A percentile compares a stretch with the other conserved stretches of the same genome.
Conservation (phyloP, 2,113 vertebrate genomes). For the Platanista minor region DNA sequence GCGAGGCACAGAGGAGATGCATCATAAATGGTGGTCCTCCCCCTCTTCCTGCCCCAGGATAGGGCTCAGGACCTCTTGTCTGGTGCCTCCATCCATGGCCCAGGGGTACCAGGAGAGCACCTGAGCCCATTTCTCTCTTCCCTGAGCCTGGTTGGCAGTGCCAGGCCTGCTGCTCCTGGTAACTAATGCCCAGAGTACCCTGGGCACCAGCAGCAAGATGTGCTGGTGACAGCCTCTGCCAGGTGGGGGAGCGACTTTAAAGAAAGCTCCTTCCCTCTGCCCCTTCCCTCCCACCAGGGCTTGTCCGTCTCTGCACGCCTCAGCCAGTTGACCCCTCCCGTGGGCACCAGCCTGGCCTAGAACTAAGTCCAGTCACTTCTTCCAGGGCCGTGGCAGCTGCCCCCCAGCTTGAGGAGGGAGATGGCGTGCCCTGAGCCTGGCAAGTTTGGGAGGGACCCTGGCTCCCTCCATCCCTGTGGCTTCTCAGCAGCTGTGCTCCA, state of each 20-base stretch:
- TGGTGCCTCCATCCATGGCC: neutral
- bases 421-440: accelerated
- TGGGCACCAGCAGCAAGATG: neutral
- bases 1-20: neutral
- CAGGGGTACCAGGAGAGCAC: neutral
- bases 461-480: neutral
- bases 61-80: neutral
- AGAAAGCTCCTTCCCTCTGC: neutral
- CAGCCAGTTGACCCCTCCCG: neutral
- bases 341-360: neutral
- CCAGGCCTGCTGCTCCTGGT: neutral
- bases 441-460: neutral
- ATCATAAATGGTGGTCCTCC: no score
- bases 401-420: neutral
- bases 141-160: neutral
- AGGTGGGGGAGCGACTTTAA: neutral
- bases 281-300: neutral
- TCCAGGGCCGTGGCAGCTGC: neutral
- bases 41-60: neutral
- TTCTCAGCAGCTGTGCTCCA: neutral
- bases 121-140: neutral
- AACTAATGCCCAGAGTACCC: neutral
- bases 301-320: neutral
- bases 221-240: neutral
- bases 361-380: neutral